Evolutionary conservation across 2,888 invertebrate species (phyloP).

Genomic region (Cryptus armator): DNA sequence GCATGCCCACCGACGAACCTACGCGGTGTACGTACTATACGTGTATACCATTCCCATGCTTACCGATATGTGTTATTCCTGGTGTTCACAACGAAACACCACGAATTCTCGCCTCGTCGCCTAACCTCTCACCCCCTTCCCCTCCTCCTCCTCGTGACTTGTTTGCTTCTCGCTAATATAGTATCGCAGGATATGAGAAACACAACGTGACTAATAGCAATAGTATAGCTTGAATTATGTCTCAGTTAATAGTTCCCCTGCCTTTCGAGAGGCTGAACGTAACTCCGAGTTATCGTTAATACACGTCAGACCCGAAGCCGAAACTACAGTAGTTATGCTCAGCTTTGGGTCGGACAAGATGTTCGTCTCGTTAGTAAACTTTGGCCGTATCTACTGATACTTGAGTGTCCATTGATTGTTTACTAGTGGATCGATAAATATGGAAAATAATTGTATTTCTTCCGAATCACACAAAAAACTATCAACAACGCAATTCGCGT

Average conservation of each 20-base stretch:
- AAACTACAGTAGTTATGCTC: conserved; percentile 28
- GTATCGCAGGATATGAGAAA: conserved; percentile 19
- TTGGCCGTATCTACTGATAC: too few species aligned
- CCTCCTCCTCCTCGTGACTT: neutral
- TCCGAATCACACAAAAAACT: too few species aligned
- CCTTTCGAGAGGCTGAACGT: neutral
- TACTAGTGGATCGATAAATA: too few species aligned
- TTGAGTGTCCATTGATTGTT: too few species aligned
- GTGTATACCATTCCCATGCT: neutral
- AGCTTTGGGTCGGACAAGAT: conserved; percentile 16
- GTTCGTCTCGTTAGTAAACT: neutral
- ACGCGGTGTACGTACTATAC: neutral
- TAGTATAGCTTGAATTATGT: neutral
- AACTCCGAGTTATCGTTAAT: neutral
- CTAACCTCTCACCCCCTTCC: neutral
- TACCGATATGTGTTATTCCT: neutral
- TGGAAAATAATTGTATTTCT: too few species aligned
- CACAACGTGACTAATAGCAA: conserved; percentile 16
- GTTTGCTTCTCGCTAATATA: neutral
- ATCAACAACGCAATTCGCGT: too few species aligned
- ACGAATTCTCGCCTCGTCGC: conserved; percentile 5
- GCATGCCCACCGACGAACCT: neutral
- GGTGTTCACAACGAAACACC: neutral
- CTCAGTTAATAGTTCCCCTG: neutral
- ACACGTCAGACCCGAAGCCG: neutral